These are phyloP conservation scores for Drosophila auraria DNA, from an alignment of 1,140 invertebrate species.

Conservation along the genomic window DNA sequence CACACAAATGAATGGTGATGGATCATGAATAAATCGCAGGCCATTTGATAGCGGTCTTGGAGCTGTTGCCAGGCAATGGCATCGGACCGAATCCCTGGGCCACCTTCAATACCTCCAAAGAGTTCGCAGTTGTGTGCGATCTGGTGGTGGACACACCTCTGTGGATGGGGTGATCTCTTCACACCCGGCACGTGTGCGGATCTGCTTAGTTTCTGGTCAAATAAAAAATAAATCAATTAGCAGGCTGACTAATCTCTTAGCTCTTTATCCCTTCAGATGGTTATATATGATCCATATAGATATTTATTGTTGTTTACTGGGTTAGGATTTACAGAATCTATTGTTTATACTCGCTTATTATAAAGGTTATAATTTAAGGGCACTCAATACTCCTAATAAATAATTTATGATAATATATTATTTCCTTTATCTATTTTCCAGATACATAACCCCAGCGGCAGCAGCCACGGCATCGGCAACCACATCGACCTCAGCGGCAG, in stretches of 20 bases:
- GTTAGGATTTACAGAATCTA: not conserved
- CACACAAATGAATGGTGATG: constrained; percentile 42
- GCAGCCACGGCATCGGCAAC: constrained; percentile 65
- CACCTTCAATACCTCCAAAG: constrained; percentile 29
- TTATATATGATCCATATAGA: not conserved
- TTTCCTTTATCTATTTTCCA: constrained; percentile 23
- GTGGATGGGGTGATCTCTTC: constrained; percentile 44
- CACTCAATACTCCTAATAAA: not conserved
- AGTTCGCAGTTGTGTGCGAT: constrained; percentile 77
- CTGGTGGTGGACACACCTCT: constrained; percentile 43
- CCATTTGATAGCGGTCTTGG: constrained; percentile 14
- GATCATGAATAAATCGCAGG: constrained; percentile 32
- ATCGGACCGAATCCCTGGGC: constrained; percentile 21
- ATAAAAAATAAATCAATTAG: constrained; percentile 82
- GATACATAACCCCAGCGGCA: constrained; percentile 80
- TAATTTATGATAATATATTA: not conserved
- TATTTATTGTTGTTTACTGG: constrained; percentile 2
- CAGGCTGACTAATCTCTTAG: constrained; percentile 57
- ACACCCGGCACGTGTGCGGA: constrained; percentile 55
- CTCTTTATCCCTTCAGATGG: constrained; percentile 24
- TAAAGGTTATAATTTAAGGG: not conserved
- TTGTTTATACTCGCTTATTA: not conserved
- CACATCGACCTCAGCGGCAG: constrained; percentile 47
- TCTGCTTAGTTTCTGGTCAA: constrained; percentile 49
- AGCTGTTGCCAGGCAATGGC: constrained; percentile 56